Evolutionary conservation across 2,888 invertebrate species (phyloP), one percentile per base, ranked within the genome.

Genomic region (Hydropsyche betteni): DNA sequence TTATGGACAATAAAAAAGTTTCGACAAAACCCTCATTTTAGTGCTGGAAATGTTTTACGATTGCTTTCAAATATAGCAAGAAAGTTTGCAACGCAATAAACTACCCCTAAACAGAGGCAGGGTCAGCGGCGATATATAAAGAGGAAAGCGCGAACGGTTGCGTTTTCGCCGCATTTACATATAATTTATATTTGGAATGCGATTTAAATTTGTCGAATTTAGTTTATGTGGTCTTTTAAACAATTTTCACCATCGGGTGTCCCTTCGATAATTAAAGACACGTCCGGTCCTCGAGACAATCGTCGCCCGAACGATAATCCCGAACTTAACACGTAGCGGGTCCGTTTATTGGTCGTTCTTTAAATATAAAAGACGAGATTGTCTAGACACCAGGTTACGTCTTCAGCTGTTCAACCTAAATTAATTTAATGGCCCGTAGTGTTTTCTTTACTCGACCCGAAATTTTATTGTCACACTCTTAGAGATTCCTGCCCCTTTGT

Each of bases 331-430:
- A 58, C 16, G 16, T 24, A 24, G 24, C 16, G 5, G 16, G 8
- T 1, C 14, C 58, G 8, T 44, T 44, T 44, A 44, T 44, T 44
- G 44, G 44, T 16, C 14, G 58, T 16, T 58, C 14, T 58, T 58
- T 58, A 58, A 58, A 58, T 58, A 58, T 16, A 58, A 64, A 64
- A 36, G 64, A 7, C 36, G n/a, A 53, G 36, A 71, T 36, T 55
- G 53, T 34, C 52, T 50, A 50, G 38, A 52, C 34, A 52, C 14
- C 16, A 14, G 36, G 58, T 61, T 73, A 55, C 34, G 16, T 44
- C 38, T 33, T 75, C 75, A 75, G 75, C 75, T 75, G 75, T 71
- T 69, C 33, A 64, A 64, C 70, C 64, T 75, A 75, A 75, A 75
- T 75, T 75, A 75, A 75, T 64, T 64, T 71, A 71, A 75, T 52